Percentiles rank a stretch among this genome's conserved stretches.
phyloP scores from a whole-genome alignment of 2,888 invertebrate species.

The Rhabditophanes sp. region DNA sequence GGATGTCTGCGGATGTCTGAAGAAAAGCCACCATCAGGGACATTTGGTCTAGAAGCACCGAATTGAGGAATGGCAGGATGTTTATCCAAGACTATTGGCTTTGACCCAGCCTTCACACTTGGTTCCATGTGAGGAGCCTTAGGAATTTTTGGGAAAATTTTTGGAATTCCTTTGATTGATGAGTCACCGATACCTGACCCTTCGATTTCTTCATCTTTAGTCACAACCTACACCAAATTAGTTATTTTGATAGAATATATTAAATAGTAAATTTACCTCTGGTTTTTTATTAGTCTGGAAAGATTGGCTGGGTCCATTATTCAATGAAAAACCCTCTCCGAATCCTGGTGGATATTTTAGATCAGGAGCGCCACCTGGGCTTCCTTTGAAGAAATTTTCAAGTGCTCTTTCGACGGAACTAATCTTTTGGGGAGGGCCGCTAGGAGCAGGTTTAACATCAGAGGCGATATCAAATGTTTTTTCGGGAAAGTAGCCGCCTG shows the following conservation, averaged over 20 bases:
- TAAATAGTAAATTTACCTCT: constrained; percentile 8
- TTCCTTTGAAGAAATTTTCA: constrained; percentile 37
- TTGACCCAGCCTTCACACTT: constrained; percentile 9
- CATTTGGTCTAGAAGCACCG: constrained; percentile 17
- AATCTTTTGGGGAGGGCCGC: constrained; percentile 19
- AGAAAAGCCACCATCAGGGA: constrained; percentile 41
- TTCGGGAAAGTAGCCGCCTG: constrained; percentile 43
- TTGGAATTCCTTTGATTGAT: constrained; percentile 43
- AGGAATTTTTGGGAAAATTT: constrained; percentile 39
- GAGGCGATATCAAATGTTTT: constrained; percentile 36
- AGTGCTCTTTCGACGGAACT: constrained; percentile 32
- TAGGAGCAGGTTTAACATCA: constrained; percentile 3
- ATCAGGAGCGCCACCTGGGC: constrained; percentile 17
- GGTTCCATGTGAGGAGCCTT: constrained; percentile 23
- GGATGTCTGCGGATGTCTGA: constrained; percentile 28
- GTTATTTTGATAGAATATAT: not conserved
- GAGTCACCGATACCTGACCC: too few relatives aligned
- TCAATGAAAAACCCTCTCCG: constrained; percentile 35
- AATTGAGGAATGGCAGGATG: constrained; percentile 17
- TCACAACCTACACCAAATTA: constrained; percentile 3
- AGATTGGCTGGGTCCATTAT: constrained; percentile 26
- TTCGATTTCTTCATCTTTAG: constrained; percentile 8
- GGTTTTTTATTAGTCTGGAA: constrained; percentile 21
- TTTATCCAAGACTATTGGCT: constrained; percentile 10
- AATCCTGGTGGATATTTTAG: constrained; percentile 36